Conservation (phyloP, 2,888 invertebrate species). For the Monoplex corrugatus region DNA sequence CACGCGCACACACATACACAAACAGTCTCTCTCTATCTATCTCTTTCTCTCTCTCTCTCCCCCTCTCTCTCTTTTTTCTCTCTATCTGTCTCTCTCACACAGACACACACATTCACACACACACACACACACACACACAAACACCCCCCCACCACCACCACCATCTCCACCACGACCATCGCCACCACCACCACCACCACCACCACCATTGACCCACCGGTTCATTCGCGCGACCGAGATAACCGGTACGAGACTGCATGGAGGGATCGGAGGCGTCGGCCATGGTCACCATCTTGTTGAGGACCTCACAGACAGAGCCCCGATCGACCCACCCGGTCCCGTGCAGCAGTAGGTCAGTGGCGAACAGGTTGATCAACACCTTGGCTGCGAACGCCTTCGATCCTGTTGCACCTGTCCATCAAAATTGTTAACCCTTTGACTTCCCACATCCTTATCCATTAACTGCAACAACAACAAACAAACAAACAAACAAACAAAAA, state of each 20-base stretch:
- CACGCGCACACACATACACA: slow-evolving; percentile 21
- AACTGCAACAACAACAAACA: no score
- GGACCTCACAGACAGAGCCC: slow-evolving; percentile 44
- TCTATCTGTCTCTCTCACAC: no score
- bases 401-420: slow-evolving; percentile 49
- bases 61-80: no score
- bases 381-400: slow-evolving; percentile 55
- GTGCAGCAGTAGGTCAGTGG: slow-evolving; percentile 55
- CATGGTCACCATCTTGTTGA: slow-evolving; percentile 51
- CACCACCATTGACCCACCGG: background rate
- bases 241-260: background rate
- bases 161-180: background rate
- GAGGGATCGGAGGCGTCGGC: background rate
- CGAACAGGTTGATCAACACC: slow-evolving; percentile 55
- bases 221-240: background rate
- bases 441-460: no score
- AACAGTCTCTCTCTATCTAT: no score
- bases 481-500: no score
- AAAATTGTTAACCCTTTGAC: no score
- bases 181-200: background rate
- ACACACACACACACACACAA: slow-evolving; percentile 30
- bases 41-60: no score
- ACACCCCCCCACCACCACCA: no score
- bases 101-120: slow-evolving; percentile 29
- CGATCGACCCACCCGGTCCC: slow-evolving; percentile 47